phyloP scores from a whole-genome alignment of 2,888 invertebrate genomes.

The Callosobruchus maculatus region DNA sequence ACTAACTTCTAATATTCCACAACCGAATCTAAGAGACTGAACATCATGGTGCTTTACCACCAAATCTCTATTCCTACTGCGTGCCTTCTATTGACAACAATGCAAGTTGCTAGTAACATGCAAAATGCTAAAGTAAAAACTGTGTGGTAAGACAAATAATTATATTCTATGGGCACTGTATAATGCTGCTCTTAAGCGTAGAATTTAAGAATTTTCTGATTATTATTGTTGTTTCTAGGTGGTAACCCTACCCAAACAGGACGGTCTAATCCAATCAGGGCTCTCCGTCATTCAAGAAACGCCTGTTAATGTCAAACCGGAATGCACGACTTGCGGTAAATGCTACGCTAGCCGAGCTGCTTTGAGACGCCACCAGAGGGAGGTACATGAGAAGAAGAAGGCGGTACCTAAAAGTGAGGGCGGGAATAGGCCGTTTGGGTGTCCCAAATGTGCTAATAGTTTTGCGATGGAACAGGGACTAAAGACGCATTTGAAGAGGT shows the following conservation, averaged over 20 bases:
- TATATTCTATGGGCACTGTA: no score
- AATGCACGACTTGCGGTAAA: background rate
- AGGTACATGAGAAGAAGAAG: background rate
- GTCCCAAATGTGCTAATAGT: background rate
- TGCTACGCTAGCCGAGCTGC: background rate
- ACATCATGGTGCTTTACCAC: no score
- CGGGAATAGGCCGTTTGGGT: background rate
- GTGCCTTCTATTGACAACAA: no score
- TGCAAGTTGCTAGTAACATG: no score
- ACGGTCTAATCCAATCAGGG: background rate
- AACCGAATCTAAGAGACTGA: no score
- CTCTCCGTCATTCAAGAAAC: background rate
- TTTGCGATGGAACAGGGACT: background rate
- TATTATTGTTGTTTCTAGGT: background rate
- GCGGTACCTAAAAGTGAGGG: background rate
- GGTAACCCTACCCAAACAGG: background rate
- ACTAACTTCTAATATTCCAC: no score
- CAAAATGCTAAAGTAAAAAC: no score
- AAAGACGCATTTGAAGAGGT: background rate
- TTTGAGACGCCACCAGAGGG: background rate
- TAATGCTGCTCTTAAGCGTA: no score
- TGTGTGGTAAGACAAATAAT: no score
- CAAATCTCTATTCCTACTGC: no score
- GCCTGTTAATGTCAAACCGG: background rate
- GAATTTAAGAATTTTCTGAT: background rate